Percentiles rank a stretch among this genome's conserved stretches.
phyloP scores from a whole-genome alignment of 2,888 invertebrate genomes.

The Sicus ferrugineus region DNA sequence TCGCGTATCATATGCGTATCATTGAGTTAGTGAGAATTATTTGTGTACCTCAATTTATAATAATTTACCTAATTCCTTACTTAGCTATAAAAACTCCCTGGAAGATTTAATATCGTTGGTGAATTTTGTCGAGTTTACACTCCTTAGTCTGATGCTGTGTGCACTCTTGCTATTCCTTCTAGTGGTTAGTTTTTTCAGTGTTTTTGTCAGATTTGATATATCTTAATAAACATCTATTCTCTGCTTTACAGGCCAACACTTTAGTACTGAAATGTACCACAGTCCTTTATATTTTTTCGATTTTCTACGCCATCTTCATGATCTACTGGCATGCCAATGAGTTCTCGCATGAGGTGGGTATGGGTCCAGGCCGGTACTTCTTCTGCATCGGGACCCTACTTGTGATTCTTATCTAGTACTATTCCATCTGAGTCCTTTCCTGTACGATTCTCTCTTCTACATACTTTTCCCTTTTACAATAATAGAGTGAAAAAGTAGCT shows the following conservation, averaged over 20 bases:
- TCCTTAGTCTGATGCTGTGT: conserved; percentile 47
- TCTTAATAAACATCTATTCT: not conserved
- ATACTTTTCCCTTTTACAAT: not conserved
- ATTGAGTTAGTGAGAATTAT: conserved; percentile 42
- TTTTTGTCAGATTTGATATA: not conserved
- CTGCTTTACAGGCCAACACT: conserved; percentile 38
- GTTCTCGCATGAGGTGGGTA: conserved; percentile 44
- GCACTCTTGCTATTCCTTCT: conserved; percentile 43
- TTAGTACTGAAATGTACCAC: conserved; percentile 36
- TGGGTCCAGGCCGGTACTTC: not conserved
- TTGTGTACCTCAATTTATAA: not conserved
- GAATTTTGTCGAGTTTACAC: conserved; percentile 42
- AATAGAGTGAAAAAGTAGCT: conserved; percentile 43
- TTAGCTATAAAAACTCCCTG: conserved; percentile 40
- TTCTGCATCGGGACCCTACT: too few species aligned
- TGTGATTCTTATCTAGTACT: too few species aligned
- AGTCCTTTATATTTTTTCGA: conserved; percentile 39
- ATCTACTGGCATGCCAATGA: conserved; percentile 48
- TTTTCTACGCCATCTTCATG: conserved; percentile 42
- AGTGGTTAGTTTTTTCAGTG: conserved; percentile 36
- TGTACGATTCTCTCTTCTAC: not conserved
- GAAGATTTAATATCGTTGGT: conserved; percentile 43
- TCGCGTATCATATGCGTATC: conserved; percentile 44
- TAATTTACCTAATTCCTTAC: not conserved
- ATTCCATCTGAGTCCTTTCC: not conserved